Evolutionary conservation across 2,113 vertebrate species (phyloP), one percentile per base, ranked within the genome.

Genomic region (Dendrocopos noguchii): DNA sequence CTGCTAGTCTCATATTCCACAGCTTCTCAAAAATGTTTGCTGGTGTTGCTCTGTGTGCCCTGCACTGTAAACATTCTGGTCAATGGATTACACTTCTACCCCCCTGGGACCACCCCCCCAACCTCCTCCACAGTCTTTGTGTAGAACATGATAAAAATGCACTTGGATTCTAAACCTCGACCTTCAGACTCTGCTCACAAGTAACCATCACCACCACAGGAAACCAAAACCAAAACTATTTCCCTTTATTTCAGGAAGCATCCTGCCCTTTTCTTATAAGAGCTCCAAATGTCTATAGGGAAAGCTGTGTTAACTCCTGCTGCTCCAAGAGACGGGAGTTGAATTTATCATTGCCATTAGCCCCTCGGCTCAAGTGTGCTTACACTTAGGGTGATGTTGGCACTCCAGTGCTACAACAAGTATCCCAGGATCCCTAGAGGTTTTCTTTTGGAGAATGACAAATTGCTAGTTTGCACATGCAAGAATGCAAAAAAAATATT

Each of bases 211-310:
- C 68, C 29, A 59, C 75, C 31, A 91, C 75, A 94, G 89, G 84
- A 95, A 93, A 94, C 57, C 67, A 89, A 95, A 95, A 76, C 72
- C 76, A 89, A 89, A 94, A 88, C 18, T 88, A 90, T 95, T 95
- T 86, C 46, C 36, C 11, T 19, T 29, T 34, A 53, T 73, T 78
- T 87, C 76, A 56, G 10, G 15, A 83, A 64, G 73, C 24, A 90
- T 72, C 28, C 77, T 85, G 63, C 31, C n/a, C 70, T 92, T 87
- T 87, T 93, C 64, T 55, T 94, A 86, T 72, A 77, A 70, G 52
- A 64, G 42, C 55, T 92, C 80, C 84, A 90, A 81, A 79, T 1
- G 15, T n/a, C 84, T 83, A 55, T 3, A 77, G 46, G 65, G 76
- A 90, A 88, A 84, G 71, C 55, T 83, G 16, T 1, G 1, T 16